These are phyloP conservation scores for Clytia hemisphaerica DNA, from an alignment of 30 jellyfish, hydroid and myxozoan genomes.

Conservation along the genomic window DNA sequence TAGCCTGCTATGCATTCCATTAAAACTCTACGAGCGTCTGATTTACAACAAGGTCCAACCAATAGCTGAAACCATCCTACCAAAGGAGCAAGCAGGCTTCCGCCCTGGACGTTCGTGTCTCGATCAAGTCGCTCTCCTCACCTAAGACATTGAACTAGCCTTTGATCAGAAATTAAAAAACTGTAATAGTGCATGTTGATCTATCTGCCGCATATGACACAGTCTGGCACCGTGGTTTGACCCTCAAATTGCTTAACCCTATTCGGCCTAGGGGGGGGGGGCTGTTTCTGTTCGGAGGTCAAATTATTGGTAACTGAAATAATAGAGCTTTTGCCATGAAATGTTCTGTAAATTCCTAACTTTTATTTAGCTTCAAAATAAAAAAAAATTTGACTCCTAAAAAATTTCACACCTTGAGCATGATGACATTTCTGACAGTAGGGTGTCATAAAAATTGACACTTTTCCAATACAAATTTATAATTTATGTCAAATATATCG, in stretches of 20 bases:
- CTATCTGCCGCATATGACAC: conserved; percentile 1
- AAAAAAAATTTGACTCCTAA: too few species aligned
- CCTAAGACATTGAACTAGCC: neutral
- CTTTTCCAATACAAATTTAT: too few species aligned
- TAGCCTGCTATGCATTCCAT: conserved; percentile 18
- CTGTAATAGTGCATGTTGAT: neutral
- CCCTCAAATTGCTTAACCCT: neutral
- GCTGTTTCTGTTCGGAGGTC: too few species aligned
- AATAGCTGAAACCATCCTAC: neutral
- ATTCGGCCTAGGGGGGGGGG: too few species aligned
- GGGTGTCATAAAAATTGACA: too few species aligned
- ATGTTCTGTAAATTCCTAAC: too few species aligned
- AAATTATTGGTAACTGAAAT: too few species aligned
- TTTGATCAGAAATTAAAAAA: neutral
- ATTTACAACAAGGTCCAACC: conserved; percentile 15
- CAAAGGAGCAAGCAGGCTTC: conserved; percentile 21
- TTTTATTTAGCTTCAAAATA: too few species aligned
- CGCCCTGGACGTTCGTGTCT: conserved; percentile 5
- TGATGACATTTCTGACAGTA: too few species aligned
- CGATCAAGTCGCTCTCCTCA: neutral
- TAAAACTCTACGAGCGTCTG: conserved; percentile 19
- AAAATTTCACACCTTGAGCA: too few species aligned
- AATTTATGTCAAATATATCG: too few species aligned
- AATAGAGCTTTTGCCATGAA: too few species aligned
- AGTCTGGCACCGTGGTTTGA: neutral